These are phyloP conservation scores for Autographa pulchrina DNA, from an alignment of 2,888 invertebrate genomes.

Conservation along the genomic window DNA sequence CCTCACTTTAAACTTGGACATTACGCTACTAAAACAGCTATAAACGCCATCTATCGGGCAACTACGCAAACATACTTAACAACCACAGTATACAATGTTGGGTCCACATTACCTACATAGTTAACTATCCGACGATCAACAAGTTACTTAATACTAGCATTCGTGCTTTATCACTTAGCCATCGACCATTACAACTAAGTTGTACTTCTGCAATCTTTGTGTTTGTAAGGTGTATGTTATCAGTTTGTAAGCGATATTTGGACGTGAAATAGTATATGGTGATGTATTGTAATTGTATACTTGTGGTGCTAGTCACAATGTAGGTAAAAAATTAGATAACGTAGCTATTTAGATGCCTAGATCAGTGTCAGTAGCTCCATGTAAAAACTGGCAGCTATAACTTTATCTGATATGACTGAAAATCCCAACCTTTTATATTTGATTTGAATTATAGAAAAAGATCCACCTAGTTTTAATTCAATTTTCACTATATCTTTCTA, in stretches of 20 bases:
- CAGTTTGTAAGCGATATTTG: slow-evolving; percentile 24
- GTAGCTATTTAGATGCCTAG: too few relatives aligned
- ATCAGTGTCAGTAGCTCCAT: too few relatives aligned
- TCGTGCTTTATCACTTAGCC: slow-evolving; percentile 54
- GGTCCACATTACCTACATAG: slow-evolving; percentile 20
- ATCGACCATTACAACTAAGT: slow-evolving; percentile 53
- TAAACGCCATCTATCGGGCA: background rate
- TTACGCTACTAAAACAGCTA: background rate
- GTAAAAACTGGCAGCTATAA: too few relatives aligned
- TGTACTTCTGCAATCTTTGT: slow-evolving; percentile 46
- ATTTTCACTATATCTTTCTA: too few relatives aligned
- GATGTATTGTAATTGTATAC: slow-evolving; percentile 6
- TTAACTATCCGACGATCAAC: slow-evolving; percentile 52
- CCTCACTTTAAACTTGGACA: too few relatives aligned
- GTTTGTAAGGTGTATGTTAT: slow-evolving; percentile 38
- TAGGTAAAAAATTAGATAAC: too few relatives aligned
- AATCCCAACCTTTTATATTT: too few relatives aligned
- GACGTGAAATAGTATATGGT: slow-evolving; percentile 9
- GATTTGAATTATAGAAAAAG: too few relatives aligned
- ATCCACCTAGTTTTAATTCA: too few relatives aligned
- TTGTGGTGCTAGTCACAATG: background rate
- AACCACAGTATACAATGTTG: background rate
- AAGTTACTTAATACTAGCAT: slow-evolving; percentile 41
- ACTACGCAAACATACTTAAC: background rate
- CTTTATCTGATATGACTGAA: too few relatives aligned